Base-by-base conservation (phyloP, 2,888 invertebrate genomes). In the Busseola fusca region DNA sequence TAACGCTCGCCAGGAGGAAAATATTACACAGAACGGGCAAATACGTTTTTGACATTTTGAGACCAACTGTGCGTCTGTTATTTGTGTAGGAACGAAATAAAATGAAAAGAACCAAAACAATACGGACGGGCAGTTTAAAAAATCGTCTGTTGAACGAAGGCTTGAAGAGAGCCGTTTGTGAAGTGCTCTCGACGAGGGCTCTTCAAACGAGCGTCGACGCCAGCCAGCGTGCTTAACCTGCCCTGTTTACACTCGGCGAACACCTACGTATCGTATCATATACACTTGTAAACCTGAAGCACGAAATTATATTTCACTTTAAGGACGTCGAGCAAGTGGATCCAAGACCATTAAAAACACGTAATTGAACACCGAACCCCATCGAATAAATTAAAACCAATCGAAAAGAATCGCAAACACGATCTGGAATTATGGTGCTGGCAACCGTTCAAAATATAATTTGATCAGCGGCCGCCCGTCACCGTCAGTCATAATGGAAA, bases 381-480 rank as follows among this genome's bases (percentile, higher is more conserved):
- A 81, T 82, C 84, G 76, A 89, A 93, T 93, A 93, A 93, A 93
- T 92, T 91, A 89, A 87, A 88, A 83, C 84, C 88, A 90, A 91
- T 92, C 91, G 87, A 86, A 89, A 87, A 83, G 88, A 87, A 90
- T 89, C 88, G 87, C 84, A 87, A 85, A 83, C 87, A 86, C 84
- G 88, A 88, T 87, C 87, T 84, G 84, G 87, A 87, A 91, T 94
- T 92, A 93, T 93, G 92, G 92, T 90, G 90, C 93, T 93, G 93
- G 94, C 93, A 94, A 89, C 92, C 89, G 92, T 93, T 92, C 93
- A 90, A 91, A 91, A 91, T 89, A 92, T 92, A 93, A 94, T 93
- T 93, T 92, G 92, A 90, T 77, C 74, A 56, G 74, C 79, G 70
- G 82, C 83, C 86, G 86, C 89, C 89, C 72, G 81, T 82, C 85